Conservation (phyloP, 2,888 invertebrate genomes). For the Phragmatobia fuliginosa region DNA sequence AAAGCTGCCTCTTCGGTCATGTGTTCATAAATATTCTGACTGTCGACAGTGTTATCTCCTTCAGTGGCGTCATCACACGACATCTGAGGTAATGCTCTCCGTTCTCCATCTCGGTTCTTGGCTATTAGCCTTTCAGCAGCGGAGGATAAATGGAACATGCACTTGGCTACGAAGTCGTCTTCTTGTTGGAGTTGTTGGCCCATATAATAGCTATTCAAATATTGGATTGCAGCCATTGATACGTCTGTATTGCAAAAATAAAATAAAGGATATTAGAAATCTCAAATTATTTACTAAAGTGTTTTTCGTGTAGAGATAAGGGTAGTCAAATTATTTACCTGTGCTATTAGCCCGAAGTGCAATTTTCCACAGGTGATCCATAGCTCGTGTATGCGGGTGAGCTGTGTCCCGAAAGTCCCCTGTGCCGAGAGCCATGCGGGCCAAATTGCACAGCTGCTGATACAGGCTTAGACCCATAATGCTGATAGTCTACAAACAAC, state of each 20-base stretch:
- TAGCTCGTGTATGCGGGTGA: conserved; percentile 90
- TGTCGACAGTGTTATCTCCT: conserved; percentile 70
- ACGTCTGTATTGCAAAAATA: conserved; percentile 87
- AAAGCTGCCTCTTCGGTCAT: conserved; percentile 92
- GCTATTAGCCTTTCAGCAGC: conserved; percentile 91
- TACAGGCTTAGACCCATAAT: conserved; percentile 96
- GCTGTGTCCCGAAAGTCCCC: conserved; percentile 83
- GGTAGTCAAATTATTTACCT: conserved; percentile 70
- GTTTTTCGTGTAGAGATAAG: not conserved
- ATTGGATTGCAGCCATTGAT: conserved; percentile 97
- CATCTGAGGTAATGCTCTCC: conserved; percentile 49
- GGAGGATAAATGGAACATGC: conserved; percentile 96
- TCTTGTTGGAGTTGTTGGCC: conserved; percentile 96
- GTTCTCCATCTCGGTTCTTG: conserved; percentile 69
- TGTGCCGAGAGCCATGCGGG: conserved; percentile 92
- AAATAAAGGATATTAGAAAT: not conserved
- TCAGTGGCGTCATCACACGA: conserved; percentile 61
- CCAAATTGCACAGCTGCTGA: conserved; percentile 95
- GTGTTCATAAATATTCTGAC: conserved; percentile 80
- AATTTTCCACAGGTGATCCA: conserved; percentile 98
- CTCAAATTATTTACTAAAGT: too few relatives aligned
- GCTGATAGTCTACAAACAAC: conserved; percentile 89
- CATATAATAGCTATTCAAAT: conserved; percentile 97
- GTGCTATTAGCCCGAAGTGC: conserved; percentile 96
- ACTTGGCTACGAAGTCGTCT: conserved; percentile 96